Conservation (phyloP, 2,113 vertebrate species). For the Ciconia stormi region DNA sequence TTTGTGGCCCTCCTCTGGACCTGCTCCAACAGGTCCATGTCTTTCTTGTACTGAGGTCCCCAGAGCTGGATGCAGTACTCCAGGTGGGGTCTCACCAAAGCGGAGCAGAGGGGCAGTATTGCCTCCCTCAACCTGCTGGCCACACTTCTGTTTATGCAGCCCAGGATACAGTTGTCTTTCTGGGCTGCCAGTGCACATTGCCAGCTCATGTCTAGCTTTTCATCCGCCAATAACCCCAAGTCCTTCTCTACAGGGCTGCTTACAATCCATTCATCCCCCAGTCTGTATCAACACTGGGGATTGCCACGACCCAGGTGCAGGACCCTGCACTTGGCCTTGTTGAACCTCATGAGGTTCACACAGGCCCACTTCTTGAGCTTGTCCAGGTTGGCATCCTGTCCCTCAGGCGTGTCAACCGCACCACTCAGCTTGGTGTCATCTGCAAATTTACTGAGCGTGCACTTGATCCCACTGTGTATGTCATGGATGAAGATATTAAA, state of each 20-base stretch:
- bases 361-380: not conserved
- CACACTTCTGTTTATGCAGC: not conserved
- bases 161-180: not conserved
- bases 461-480: not conserved
- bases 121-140: not conserved
- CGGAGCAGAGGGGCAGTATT: not conserved
- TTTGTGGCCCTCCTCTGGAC: not conserved
- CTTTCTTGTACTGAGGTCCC: not conserved
- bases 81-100: not conserved
- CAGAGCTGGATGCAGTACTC: not conserved
- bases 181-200: not conserved
- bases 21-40: rapidly evolving
- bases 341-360: not conserved
- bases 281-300: not conserved
- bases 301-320: rapidly evolving
- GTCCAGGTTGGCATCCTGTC: not conserved
- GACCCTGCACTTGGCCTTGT: not conserved
- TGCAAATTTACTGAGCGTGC: not conserved
- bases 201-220: rapidly evolving
- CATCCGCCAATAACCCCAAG: too few relatives aligned
- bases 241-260: not conserved
- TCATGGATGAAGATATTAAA: not conserved
- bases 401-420: too few relatives aligned
- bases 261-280: not conserved
- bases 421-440: not conserved